A percentile compares a stretch with the other conserved stretches of the same genome.
phyloP scores from a whole-genome alignment of 2,113 vertebrate genomes.

The Ovis aries region DNA sequence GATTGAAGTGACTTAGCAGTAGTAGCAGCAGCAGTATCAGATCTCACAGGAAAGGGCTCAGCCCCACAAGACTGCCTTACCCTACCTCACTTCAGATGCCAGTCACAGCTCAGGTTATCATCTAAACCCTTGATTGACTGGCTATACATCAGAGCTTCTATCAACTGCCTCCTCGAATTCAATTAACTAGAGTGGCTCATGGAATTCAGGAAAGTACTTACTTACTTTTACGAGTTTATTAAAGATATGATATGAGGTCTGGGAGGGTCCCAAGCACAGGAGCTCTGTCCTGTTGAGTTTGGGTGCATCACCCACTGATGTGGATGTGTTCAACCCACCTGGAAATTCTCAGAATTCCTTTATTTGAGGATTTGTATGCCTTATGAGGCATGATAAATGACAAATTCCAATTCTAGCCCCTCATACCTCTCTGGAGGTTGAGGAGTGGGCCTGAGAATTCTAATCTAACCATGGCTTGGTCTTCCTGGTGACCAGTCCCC shows the following conservation, averaged over 20 bases:
- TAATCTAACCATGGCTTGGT: background rate
- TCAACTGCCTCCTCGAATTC: background rate
- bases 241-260: background rate
- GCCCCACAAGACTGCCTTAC: background rate
- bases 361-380: background rate
- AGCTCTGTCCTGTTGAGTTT: background rate
- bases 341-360: background rate
- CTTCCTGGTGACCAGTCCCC: background rate
- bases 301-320: background rate
- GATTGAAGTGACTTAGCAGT: too few relatives aligned
- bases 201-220: background rate
- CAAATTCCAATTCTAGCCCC: background rate
- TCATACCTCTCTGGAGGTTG: background rate
- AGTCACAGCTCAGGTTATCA: background rate
- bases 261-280: background rate
- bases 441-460: background rate
- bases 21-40: background rate
- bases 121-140: background rate
- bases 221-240: background rate
- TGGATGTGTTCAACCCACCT: background rate
- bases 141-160: background rate
- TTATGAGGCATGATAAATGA: background rate
- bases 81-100: background rate
- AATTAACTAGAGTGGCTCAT: background rate
- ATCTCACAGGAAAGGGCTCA: background rate